Base-by-base conservation (phyloP, 2,888 invertebrate genomes). In the Microdon myrmicae region DNA sequence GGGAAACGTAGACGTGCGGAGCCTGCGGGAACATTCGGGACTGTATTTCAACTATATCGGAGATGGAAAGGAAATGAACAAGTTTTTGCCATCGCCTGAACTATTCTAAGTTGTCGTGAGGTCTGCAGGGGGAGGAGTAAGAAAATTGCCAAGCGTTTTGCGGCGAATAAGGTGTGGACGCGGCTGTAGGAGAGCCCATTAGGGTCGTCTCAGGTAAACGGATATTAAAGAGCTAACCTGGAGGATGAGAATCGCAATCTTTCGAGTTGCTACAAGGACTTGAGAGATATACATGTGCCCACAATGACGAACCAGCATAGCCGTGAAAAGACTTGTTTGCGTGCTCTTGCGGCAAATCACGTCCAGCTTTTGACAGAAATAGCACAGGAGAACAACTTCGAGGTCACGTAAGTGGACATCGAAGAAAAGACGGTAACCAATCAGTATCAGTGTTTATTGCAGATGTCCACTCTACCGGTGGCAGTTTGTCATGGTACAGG, bases 141-240 rank as follows among this genome's bases (percentile, higher is more conserved):
- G 83, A 97, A 97, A 79, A 83, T 95, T 39, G 96, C 97, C 2
- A 98, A 98, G 80, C 85, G 96, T n/a, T 88, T 92, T 77, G 96
- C 97, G 0, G 97, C 97, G 2, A 90, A 92, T 75, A 91, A 92
- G 78, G 95, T 97, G 95, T 91, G 90, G 90, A 89, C 89, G 69
- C 85, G 87, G 25, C 79, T 96, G 59, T 90, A 92, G 74, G 90
- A 92, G 68, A 83, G 88, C 72, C 90, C 90, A 0, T 83, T 87
- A 6, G 90, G 89, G 73, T 83, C 86, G 6, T 86, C 84, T 75
- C 86, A 85, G 74, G 77, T 82, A 35, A 71, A 68, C 64, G 76
- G 77, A 31, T 83, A 85, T 25, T 84, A 88, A 41, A 89, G 88
- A 70, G 88, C 90, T 74, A 92, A 89, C 61, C 86, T 78, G 34